These are phyloP conservation scores for Geothlypis trichas DNA, from an alignment of 2,113 vertebrate species.

Conservation along the genomic window DNA sequence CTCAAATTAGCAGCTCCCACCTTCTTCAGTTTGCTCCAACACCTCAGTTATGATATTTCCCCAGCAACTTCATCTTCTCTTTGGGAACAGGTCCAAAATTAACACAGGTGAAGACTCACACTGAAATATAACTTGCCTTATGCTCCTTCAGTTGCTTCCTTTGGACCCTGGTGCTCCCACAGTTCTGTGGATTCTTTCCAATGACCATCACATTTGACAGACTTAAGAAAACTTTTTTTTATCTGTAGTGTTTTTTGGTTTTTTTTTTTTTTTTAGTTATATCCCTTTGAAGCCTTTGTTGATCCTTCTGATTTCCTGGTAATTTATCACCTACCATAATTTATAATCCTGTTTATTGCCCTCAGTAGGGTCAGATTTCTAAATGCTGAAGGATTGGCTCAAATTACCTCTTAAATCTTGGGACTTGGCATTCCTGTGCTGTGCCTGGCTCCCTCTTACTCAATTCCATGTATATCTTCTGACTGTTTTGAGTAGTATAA, in stretches of 20 bases:
- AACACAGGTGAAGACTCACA: background rate
- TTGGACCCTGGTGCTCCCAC: background rate
- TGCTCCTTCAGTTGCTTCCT: background rate
- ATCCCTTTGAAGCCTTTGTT: slow-evolving; percentile 20
- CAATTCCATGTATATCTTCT: background rate
- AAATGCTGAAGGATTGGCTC: slow-evolving; percentile 41
- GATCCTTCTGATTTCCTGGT: slow-evolving; percentile 50
- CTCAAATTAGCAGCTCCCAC: background rate
- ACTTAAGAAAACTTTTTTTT: background rate
- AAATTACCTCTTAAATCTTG: slow-evolving; percentile 52
- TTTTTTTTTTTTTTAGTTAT: background rate
- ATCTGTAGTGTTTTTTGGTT: background rate
- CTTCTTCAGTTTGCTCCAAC: background rate
- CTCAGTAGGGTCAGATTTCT: slow-evolving; percentile 47
- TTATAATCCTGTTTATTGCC: slow-evolving; percentile 59
- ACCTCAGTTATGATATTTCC: background rate
- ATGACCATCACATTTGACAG: background rate
- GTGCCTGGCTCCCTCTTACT: background rate
- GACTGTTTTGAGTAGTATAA: background rate
- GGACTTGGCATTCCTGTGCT: slow-evolving; percentile 19
- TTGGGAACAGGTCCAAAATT: background rate
- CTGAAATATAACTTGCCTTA: background rate
- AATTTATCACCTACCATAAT: slow-evolving; percentile 55
- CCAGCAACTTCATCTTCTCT: background rate
- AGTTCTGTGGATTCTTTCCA: background rate